Evolutionary conservation across 2,113 vertebrate species (phyloP).

Genomic region (Melospiza georgiana): DNA sequence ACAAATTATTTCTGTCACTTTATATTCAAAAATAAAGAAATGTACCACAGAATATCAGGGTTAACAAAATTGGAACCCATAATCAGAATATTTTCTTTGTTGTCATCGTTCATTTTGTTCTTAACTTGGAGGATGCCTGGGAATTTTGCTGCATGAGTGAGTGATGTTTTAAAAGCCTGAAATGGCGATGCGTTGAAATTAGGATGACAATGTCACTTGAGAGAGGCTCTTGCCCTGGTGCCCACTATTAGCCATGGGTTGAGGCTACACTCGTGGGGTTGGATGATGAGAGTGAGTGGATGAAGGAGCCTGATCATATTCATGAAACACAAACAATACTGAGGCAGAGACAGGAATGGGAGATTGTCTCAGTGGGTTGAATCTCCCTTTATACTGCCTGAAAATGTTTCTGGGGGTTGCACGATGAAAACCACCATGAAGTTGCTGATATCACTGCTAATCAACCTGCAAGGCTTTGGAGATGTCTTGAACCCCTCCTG

Average conservation of each 20-base stretch:
- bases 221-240: not conserved
- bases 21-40: conserved; percentile 88
- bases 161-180: not conserved
- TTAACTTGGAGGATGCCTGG: not conserved
- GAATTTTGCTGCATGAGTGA: not conserved
- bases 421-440: not conserved
- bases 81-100: conserved; percentile 59
- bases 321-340: not conserved
- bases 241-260: not conserved
- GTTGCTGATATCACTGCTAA: not conserved
- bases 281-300: not conserved
- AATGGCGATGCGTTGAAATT: not conserved
- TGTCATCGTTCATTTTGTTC: conserved; percentile 44
- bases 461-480: not conserved
- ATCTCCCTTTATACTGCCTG: not conserved
- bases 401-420: not conserved
- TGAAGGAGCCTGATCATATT: not conserved
- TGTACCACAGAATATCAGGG: conserved; percentile 81
- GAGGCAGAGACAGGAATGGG: not conserved
- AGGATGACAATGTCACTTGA: not conserved
- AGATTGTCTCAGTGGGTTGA: not conserved
- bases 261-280: not conserved
- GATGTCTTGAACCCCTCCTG: not conserved
- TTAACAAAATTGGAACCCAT: conserved; percentile 62
- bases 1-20: conserved; percentile 88